Evolutionary conservation across 1,140 invertebrate genomes (phyloP), one percentile per base, ranked within the genome.

Genomic region (Camponotus pennsylvanicus): DNA sequence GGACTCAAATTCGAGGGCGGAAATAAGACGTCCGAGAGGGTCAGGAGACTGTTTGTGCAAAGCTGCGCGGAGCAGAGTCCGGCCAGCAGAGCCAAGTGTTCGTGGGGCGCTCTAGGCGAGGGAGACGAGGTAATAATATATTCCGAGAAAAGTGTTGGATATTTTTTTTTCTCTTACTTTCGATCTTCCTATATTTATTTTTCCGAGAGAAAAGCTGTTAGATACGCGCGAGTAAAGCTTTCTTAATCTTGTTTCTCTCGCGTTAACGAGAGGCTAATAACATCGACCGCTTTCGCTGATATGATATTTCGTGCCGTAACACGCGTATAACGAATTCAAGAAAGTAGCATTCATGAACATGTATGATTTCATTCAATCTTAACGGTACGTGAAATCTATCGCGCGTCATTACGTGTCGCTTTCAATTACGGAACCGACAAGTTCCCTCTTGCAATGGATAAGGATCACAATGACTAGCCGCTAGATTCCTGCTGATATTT

Each of bases 1-100:
- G 98, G 98, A 0, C 94, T 99, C 0, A 98, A 98, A 93, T 99
- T 99, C 93, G 98, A 99, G 94, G 98, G 98, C 49, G 98, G 98
- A 4, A 97, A 97, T 5, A 97, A 97, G 86, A 97, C 97, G 34
- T 96, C 96, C 13, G 97, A 98, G 92, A 96, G 96, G 69, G 96
- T 98, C 5, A 94, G 96, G 9, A 96, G 97, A 85, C 95, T 99
- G 27, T 97, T 98, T 73, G 98, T 99, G 75, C 98, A 99, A 92
- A 98, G 98, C 89, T 98, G 98, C 92, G 98, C 98, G 34, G 96
- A 97, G 40, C 97, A 98, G 84, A 98, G 98, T 93, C 98, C 98
- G 9, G 98, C 98, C 8, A 97, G 97, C 67, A 96, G 97, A 87
- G 97, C 97, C 67, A 95, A 95, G 90, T 97, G 97, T 89, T 97